phyloP scores from a whole-genome alignment of 2,888 invertebrate genomes.

The Drosophila maculinotata region DNA sequence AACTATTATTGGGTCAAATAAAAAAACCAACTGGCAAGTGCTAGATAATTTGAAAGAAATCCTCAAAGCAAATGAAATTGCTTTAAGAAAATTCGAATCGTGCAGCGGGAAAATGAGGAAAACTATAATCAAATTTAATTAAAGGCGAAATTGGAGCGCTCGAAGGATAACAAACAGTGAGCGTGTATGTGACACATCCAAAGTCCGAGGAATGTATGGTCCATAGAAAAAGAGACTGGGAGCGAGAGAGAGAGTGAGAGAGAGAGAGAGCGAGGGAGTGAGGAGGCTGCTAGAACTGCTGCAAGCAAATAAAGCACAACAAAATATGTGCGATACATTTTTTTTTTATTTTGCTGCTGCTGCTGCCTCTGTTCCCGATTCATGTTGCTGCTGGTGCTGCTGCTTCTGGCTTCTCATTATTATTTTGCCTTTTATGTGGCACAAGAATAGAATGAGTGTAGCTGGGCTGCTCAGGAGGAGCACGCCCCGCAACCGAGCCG shows the following conservation, averaged over 20 bases:
- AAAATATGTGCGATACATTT: constrained; percentile 61
- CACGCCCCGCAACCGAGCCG: constrained; percentile 20
- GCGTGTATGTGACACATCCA: constrained; percentile 68
- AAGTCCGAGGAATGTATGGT: constrained; percentile 53
- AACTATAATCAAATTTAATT: constrained; percentile 80
- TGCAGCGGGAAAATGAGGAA: constrained; percentile 34
- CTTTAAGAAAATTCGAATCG: constrained; percentile 16
- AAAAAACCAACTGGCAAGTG: constrained; percentile 4
- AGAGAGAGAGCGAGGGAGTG: not conserved
- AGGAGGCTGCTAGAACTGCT: constrained; percentile 7
- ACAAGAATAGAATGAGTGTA: constrained; percentile 48
- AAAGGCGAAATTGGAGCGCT: constrained; percentile 77
- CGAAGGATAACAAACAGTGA: constrained; percentile 60
- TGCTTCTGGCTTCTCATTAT: constrained; percentile 72
- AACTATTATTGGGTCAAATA: too few relatives aligned
- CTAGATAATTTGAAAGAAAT: constrained; percentile 1
- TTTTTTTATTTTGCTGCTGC: constrained; percentile 15
- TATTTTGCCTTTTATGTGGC: constrained; percentile 74
- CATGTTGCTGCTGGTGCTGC: constrained; percentile 27
- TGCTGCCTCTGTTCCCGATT: constrained; percentile 30
- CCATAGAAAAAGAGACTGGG: constrained; percentile 9
- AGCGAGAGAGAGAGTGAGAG: not conserved
- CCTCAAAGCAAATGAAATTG: constrained; percentile 34
- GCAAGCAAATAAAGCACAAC: constrained; percentile 66
- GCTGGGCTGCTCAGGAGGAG: constrained; percentile 7